Evolutionary conservation across 2,888 invertebrate genomes (phyloP).

Genomic region (Drosophila rellima): DNA sequence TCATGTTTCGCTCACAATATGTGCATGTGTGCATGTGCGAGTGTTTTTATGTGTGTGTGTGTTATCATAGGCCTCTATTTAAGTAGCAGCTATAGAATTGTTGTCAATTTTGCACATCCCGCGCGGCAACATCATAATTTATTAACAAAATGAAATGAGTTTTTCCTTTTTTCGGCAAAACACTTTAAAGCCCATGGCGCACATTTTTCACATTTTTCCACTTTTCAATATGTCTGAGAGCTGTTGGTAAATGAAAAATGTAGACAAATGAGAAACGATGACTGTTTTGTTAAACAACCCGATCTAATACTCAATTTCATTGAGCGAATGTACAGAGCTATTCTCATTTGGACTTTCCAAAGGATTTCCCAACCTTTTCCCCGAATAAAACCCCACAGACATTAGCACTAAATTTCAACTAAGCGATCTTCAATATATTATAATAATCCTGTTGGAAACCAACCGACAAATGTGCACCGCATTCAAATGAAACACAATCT

Average conservation of each 20-base stretch:
- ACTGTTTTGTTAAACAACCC: background rate
- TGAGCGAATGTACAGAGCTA: background rate
- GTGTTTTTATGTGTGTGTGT: slow-evolving; percentile 20
- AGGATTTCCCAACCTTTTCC: background rate
- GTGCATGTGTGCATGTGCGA: slow-evolving; percentile 1
- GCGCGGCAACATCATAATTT: slow-evolving; percentile 78
- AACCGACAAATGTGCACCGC: slow-evolving; percentile 64
- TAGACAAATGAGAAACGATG: slow-evolving; percentile 14
- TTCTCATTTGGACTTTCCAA: background rate
- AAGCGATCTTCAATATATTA: slow-evolving; percentile 80
- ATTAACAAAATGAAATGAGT: slow-evolving; percentile 79
- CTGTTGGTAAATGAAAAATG: slow-evolving; percentile 34
- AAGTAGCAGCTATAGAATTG: slow-evolving; percentile 20
- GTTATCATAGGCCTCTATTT: slow-evolving; percentile 52
- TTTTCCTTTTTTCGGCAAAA: slow-evolving; percentile 36
- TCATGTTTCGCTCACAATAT: slow-evolving; percentile 47
- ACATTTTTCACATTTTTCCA: slow-evolving; percentile 72
- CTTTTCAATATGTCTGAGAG: slow-evolving; percentile 58
- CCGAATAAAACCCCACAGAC: slow-evolving; percentile 1
- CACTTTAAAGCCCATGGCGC: slow-evolving; percentile 67
- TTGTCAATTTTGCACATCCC: slow-evolving; percentile 59
- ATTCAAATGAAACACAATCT: slow-evolving; percentile 74
- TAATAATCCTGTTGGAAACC: slow-evolving; percentile 72
- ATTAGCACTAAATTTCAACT: slow-evolving; percentile 75
- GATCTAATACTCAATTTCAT: slow-evolving; percentile 4